A percentile compares a stretch with the other conserved stretches of the same genome.
phyloP scores from a whole-genome alignment of 2,888 invertebrate genomes.

The Resseliella maxima region DNA sequence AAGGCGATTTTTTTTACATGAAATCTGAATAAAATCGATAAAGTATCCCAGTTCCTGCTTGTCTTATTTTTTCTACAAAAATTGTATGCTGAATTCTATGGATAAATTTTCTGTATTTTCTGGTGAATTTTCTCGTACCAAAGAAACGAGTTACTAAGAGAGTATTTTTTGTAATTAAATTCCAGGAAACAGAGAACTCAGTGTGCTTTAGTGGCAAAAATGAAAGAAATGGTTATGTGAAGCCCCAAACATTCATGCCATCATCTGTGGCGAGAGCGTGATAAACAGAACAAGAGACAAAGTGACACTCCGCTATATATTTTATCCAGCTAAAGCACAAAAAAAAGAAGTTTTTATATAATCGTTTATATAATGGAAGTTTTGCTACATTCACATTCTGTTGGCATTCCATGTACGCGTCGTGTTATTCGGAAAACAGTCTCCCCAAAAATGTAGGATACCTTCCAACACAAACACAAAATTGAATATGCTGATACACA shows the following conservation, averaged over 20 bases:
- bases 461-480: not conserved
- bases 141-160: not conserved
- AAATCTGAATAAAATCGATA: slow-evolving; percentile 48
- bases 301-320: slow-evolving; percentile 20
- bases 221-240: not conserved
- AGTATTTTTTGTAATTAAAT: not conserved
- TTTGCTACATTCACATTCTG: not conserved
- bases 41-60: not conserved
- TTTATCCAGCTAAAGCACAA: not conserved
- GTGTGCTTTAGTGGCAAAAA: too few relatives aligned
- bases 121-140: too few relatives aligned
- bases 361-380: slow-evolving; percentile 1
- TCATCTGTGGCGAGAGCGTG: slow-evolving; percentile 25
- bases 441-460: not conserved
- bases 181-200: not conserved
- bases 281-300: slow-evolving; percentile 44
- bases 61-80: too few relatives aligned
- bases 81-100: too few relatives aligned
- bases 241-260: not conserved
- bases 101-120: too few relatives aligned
- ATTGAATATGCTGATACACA: not conserved
- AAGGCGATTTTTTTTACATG: not conserved
- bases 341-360: not conserved
- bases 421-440: slow-evolving; percentile 5
- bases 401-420: slow-evolving; percentile 18